phyloP scores from a whole-genome alignment of 2,113 vertebrate genomes.

The Psettodes erumei region DNA sequence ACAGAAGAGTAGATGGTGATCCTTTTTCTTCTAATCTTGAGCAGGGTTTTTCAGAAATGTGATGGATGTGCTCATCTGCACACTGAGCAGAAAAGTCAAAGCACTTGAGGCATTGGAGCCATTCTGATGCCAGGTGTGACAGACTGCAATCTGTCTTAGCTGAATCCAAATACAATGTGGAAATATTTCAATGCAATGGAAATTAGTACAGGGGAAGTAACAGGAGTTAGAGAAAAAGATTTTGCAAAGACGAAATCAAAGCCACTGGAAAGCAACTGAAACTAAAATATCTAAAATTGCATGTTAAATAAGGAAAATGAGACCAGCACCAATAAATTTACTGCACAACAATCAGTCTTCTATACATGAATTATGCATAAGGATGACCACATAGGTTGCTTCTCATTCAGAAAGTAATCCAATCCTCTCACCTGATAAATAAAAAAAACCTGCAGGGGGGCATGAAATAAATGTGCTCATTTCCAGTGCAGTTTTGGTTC shows the following conservation, averaged over 20 bases:
- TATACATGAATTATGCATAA: slow-evolving; percentile 6
- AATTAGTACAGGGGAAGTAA: not conserved
- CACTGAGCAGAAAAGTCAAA: slow-evolving; percentile 10
- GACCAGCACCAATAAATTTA: not conserved
- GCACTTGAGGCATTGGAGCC: slow-evolving; percentile 15
- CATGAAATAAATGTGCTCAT: not conserved
- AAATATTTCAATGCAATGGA: not conserved
- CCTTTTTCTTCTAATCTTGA: slow-evolving; percentile 5
- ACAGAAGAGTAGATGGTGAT: not conserved
- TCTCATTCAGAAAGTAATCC: not conserved
- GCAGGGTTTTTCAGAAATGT: not conserved
- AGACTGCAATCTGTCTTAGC: slow-evolving; percentile 2
- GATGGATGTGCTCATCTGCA: not conserved
- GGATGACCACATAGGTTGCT: not conserved
- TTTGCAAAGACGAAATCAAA: not conserved
- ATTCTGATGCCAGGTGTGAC: slow-evolving; percentile 8
- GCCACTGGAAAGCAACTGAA: not conserved
- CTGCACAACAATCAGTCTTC: not conserved
- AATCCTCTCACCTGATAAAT: slow-evolving; percentile 9
- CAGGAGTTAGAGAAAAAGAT: not conserved
- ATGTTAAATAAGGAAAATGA: not conserved
- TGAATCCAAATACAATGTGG: slow-evolving; percentile 11
- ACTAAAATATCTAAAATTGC: not conserved
- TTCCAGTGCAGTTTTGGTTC: not conserved
- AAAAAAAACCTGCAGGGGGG: not conserved